phyloP scores from a whole-genome alignment of 2,797 vertebrate species.

The Tamandua tetradactyla region DNA sequence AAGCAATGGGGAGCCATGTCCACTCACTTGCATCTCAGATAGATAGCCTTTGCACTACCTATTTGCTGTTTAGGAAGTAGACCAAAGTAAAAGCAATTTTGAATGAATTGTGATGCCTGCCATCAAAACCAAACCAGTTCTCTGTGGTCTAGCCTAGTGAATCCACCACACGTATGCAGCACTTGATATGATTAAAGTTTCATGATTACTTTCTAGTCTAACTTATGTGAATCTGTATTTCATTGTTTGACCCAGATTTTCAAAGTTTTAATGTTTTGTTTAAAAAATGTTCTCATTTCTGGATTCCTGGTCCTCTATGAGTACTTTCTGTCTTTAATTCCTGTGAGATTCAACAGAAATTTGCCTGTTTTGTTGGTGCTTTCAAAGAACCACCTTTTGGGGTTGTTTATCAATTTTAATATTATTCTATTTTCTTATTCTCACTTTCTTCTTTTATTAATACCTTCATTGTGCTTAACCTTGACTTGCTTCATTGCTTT shows the following conservation, averaged over 20 bases:
- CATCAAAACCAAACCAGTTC: not conserved
- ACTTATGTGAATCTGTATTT: not conserved
- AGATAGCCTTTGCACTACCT: not conserved
- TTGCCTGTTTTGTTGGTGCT: not conserved
- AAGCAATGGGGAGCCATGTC: not conserved
- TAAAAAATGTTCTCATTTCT: not conserved
- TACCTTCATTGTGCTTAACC: not conserved
- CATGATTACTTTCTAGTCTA: conserved; percentile 26
- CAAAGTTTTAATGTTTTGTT: not conserved
- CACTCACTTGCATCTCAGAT: not conserved
- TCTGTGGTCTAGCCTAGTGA: not conserved
- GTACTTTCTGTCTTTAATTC: conserved; percentile 21
- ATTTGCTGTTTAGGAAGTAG: not conserved
- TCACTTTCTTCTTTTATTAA: conserved; percentile 10
- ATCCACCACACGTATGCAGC: not conserved
- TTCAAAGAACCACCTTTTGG: conserved; percentile 8
- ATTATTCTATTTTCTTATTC: not conserved
- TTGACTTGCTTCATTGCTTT: conserved; percentile 31
- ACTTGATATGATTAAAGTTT: not conserved
- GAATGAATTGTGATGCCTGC: not conserved
- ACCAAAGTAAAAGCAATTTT: not conserved
- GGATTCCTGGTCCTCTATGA: not conserved
- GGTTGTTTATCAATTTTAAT: not conserved
- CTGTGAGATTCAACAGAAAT: not conserved
- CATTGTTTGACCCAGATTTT: not conserved